A percentile compares a stretch with the other conserved stretches of the same genome.
phyloP scores from a whole-genome alignment of 2,113 vertebrate genomes.

The Erythrolamprus reginae region DNA sequence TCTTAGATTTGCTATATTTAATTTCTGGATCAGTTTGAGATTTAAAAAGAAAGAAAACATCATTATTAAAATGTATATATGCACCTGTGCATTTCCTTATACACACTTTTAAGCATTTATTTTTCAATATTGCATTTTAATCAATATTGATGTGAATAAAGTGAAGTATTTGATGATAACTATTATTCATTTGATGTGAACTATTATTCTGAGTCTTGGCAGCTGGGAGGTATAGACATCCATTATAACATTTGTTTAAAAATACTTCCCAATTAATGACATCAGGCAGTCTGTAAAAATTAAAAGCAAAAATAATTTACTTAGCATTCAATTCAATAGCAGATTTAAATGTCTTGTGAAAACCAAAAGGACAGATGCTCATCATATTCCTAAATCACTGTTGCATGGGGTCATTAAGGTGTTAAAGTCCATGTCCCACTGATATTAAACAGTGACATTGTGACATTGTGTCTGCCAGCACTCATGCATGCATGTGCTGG shows the following conservation, averaged over 20 bases:
- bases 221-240: not conserved
- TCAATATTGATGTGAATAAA: too few species aligned
- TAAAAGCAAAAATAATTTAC: not conserved
- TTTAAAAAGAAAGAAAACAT: not conserved
- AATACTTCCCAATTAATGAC: not conserved
- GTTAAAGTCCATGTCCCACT: not conserved
- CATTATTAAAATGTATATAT: not conserved
- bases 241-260: not conserved
- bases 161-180: too few species aligned
- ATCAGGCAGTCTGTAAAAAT: not conserved
- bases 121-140: not conserved
- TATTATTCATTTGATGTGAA: too few species aligned
- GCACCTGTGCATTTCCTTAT: not conserved
- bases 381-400: not conserved
- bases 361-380: not conserved
- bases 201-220: not conserved
- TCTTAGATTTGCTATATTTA: not conserved
- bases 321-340: not conserved
- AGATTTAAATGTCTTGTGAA: not conserved
- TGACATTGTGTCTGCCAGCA: too few species aligned
- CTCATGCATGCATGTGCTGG: not conserved
- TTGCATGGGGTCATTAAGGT: not conserved
- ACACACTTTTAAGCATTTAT: not conserved
- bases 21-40: not conserved
- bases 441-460: not conserved